These are phyloP conservation scores for Parasteatoda lunata DNA, from an alignment of 2,888 invertebrate species.

Conservation along the genomic window DNA sequence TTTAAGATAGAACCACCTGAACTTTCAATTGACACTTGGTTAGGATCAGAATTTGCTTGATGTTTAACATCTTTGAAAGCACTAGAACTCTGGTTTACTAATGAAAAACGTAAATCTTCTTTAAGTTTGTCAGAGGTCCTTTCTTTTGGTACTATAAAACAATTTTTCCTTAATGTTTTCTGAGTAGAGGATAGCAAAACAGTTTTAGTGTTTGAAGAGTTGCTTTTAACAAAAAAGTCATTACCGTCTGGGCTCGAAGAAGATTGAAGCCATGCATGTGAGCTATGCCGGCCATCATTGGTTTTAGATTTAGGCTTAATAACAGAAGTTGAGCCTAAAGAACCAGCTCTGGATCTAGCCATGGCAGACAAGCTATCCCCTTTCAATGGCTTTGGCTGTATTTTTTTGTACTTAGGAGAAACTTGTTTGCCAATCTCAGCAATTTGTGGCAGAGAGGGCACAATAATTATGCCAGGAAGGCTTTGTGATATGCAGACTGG, in stretches of 20 bases:
- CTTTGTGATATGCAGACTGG: conserved; percentile 62
- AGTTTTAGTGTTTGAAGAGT: background rate
- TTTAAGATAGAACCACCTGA: conserved; percentile 44
- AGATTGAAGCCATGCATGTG: conserved; percentile 59
- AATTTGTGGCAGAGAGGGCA: conserved; percentile 62
- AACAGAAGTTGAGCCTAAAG: conserved; percentile 45
- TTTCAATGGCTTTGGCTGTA: conserved; percentile 77
- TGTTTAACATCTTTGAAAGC: conserved; percentile 17
- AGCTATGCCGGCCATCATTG: conserved; percentile 54
- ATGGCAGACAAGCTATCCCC: conserved; percentile 61
- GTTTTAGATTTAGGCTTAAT: conserved; percentile 30
- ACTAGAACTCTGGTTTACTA: background rate
- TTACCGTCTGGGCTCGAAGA: conserved; percentile 27
- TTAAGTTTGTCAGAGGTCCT: conserved; percentile 5
- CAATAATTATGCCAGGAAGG: conserved; percentile 67
- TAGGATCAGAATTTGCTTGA: conserved; percentile 7
- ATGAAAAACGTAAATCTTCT: background rate
- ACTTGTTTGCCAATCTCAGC: conserved; percentile 70
- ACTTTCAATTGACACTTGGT: conserved; percentile 20
- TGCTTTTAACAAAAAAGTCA: conserved; percentile 22
- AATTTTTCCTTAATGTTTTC: conserved; percentile 23
- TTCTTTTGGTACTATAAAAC: conserved; percentile 40
- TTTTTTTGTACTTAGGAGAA: conserved; percentile 77
- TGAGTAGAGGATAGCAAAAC: conserved; percentile 13
- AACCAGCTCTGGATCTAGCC: conserved; percentile 50